Evolutionary conservation across 2,797 vertebrate genomes (phyloP), one percentile per base, ranked within the genome.

Genomic region (Diplodus sargus): DNA sequence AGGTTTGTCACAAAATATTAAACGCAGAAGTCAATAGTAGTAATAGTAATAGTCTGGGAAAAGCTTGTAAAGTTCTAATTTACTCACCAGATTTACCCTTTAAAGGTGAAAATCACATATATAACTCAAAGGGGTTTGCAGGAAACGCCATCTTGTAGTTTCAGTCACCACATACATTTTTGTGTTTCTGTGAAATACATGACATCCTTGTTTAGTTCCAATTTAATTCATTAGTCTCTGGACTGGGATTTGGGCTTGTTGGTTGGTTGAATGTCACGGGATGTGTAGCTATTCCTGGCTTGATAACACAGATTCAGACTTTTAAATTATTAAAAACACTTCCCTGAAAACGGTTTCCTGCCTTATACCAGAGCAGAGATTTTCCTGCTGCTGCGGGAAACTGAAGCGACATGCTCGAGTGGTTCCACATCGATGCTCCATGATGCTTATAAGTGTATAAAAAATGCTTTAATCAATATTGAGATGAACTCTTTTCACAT

Each of bases 131-230:
- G 39, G 10, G 39, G 39, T 39, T 39, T 39, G 7, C 9, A 11
- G 39, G 10, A 39, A 39, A 39, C 34, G 8, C 7, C 39, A 39
- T 39, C 39, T 39, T 10, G 9, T 39, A 39, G 39, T 39, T 39
- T 39, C 39, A 39, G 39, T 39, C 39, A 30, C n/a, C 39, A 23
- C 4, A 30, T 1, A 12, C 25, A 34, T 48, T 17, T 28, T 45
- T 45, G 2, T 30, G 5, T 61, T 45, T 51, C 3, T 18, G 23
- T 47, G 23, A 34, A 14, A 70, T 10, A 11, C 4, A 11, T 18
- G 0, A n/a, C 4, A 22, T 28, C 14, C 0, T 43, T 30, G 8
- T 3, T 22, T 20, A 0, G 17, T 3, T 20, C 49, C 17, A 5
- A 9, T 23, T 48, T 1, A 22, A 45, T 45, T 0, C 8, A 18